These are phyloP conservation scores for Sminthurinus aureus DNA, from an alignment of 2,888 invertebrate species.

Conservation along the genomic window DNA sequence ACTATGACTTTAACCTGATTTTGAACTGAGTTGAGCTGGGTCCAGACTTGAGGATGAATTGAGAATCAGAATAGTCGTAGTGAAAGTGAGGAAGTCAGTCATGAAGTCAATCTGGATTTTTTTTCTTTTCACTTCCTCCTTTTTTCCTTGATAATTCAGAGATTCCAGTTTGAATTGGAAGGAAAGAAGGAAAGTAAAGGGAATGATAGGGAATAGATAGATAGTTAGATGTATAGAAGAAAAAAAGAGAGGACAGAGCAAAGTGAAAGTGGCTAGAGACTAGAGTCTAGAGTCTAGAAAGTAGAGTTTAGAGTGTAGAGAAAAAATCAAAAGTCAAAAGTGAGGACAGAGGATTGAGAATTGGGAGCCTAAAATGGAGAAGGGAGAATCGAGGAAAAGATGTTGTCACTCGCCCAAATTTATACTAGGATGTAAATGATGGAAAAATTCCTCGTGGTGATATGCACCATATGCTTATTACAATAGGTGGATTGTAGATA, in stretches of 20 bases:
- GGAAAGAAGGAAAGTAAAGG: neutral
- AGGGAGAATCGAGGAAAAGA: neutral
- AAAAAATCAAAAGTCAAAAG: neutral
- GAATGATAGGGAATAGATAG: neutral
- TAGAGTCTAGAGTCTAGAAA: neutral
- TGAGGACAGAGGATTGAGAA: neutral
- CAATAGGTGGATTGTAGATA: no score
- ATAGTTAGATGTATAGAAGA: neutral
- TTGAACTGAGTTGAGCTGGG: neutral
- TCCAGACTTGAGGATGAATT: neutral
- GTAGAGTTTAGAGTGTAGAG: neutral
- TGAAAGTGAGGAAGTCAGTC: neutral
- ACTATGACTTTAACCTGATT: neutral
- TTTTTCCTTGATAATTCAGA: neutral
- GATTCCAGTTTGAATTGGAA: no score
- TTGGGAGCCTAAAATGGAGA: neutral
- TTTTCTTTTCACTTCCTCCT: neutral
- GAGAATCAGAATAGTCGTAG: neutral
- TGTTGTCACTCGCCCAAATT: slow-evolving; percentile 22
- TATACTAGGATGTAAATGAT: slow-evolving; percentile 18
- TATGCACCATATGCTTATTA: no score
- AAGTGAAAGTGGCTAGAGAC: slow-evolving; percentile 3
- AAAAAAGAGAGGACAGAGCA: neutral
- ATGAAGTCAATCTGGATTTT: slow-evolving; percentile 10
- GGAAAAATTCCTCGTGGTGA: neutral